Conservation (phyloP, 1,140 invertebrate species). For the Agrilus planipennis region DNA sequence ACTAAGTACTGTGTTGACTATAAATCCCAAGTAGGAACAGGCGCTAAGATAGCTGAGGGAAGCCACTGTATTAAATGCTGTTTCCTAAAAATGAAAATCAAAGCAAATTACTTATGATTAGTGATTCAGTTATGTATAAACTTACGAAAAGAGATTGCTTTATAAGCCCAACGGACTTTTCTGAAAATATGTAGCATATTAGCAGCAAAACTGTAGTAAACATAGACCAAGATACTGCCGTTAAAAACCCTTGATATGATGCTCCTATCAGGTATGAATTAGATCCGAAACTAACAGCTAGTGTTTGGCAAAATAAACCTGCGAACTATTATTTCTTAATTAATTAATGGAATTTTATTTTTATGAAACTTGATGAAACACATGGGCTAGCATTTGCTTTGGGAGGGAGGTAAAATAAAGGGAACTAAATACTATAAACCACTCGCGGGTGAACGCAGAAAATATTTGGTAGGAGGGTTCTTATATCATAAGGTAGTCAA, state of each 20-base stretch:
- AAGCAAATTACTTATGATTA: constrained; percentile 7
- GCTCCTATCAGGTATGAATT: constrained; percentile 51
- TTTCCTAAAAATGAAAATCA: constrained; percentile 59
- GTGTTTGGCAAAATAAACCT: constrained; percentile 60
- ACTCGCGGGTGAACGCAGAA: too few relatives aligned
- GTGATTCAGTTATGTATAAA: constrained; percentile 13
- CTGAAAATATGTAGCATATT: constrained; percentile 61
- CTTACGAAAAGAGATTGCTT: constrained; percentile 70
- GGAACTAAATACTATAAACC: too few relatives aligned
- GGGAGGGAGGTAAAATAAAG: too few relatives aligned
- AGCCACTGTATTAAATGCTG: constrained; percentile 60
- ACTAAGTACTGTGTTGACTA: constrained; percentile 60
- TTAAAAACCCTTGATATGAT: constrained; percentile 62
- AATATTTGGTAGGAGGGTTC: too few relatives aligned
- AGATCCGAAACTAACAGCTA: constrained; percentile 61
- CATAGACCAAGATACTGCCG: constrained; percentile 60
- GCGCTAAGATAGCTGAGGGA: constrained; percentile 63
- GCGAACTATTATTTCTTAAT: constrained; percentile 39
- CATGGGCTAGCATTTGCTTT: too few relatives aligned
- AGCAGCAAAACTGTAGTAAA: constrained; percentile 58
- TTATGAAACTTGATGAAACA: too few relatives aligned
- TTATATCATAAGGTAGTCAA: too few relatives aligned
- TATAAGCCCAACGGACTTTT: constrained; percentile 58
- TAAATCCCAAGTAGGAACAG: constrained; percentile 60
- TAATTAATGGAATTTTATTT: neutral